Conservation (phyloP, 1,140 invertebrate species). For the Geopemphigus sp. region DNA sequence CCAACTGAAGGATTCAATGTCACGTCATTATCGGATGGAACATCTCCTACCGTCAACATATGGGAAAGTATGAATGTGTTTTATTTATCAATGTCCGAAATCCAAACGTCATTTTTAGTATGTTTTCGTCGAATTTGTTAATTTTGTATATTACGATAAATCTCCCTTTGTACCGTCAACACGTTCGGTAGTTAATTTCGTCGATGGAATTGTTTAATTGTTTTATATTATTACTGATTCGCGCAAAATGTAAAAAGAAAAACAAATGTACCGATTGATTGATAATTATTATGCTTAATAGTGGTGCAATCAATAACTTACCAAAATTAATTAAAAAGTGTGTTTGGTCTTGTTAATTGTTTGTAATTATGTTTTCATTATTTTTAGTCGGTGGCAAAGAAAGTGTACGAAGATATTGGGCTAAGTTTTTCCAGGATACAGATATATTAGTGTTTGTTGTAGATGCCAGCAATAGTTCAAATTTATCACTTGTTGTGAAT, state of each 20-base stretch:
- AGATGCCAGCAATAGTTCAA: slow-evolving; percentile 56
- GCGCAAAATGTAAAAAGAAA: too few species aligned
- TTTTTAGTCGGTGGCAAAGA: slow-evolving; percentile 57
- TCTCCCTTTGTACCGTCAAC: too few species aligned
- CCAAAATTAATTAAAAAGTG: too few species aligned
- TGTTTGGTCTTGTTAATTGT: too few species aligned
- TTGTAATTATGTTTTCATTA: too few species aligned
- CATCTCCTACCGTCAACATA: slow-evolving; percentile 45
- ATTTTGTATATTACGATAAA: too few species aligned
- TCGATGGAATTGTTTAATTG: too few species aligned
- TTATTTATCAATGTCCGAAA: not conserved
- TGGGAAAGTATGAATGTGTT: slow-evolving; percentile 43
- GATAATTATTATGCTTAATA: not conserved
- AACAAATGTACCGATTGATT: too few species aligned
- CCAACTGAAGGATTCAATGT: slow-evolving; percentile 57
- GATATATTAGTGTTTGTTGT: slow-evolving; percentile 59
- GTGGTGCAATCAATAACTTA: not conserved
- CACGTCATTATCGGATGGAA: slow-evolving; percentile 55
- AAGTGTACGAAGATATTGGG: slow-evolving; percentile 57
- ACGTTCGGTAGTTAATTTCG: too few species aligned
- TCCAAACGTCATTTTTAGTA: too few species aligned
- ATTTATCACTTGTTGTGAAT: slow-evolving; percentile 55
- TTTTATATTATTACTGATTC: too few species aligned
- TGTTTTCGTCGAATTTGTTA: too few species aligned
- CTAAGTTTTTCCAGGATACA: slow-evolving; percentile 59